These are phyloP conservation scores for Crepidodera aurea DNA, from an alignment of 2,888 invertebrate genomes.

Conservation along the genomic window DNA sequence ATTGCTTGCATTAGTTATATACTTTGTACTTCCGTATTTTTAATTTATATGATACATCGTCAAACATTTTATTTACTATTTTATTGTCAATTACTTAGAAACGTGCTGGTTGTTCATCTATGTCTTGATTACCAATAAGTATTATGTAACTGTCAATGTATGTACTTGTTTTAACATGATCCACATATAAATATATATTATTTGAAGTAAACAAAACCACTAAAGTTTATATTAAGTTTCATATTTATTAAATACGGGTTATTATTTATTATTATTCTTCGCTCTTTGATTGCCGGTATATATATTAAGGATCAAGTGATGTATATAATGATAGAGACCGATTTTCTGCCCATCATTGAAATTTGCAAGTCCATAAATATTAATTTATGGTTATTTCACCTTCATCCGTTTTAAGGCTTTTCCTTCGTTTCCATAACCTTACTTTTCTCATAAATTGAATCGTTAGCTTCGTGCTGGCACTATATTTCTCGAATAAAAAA, in stretches of 20 bases:
- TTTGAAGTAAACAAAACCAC: conserved; percentile 1
- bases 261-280: not conserved
- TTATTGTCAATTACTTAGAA: too few species aligned
- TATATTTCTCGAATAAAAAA: not conserved
- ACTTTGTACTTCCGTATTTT: too few species aligned
- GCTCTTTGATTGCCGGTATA: conserved; percentile 1
- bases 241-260: not conserved
- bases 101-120: too few species aligned
- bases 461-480: not conserved
- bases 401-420: not conserved
- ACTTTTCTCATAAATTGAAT: not conserved
- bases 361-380: conserved; percentile 8
- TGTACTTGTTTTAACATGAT: not conserved
- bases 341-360: conserved; percentile 1
- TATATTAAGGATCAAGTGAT: not conserved
- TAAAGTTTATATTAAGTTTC: not conserved
- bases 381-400: conserved; percentile 11
- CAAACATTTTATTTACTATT: too few species aligned
- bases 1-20: too few species aligned
- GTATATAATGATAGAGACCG: not conserved
- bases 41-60: too few species aligned
- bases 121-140: too few species aligned
- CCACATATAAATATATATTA: not conserved
- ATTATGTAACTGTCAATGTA: too few species aligned
- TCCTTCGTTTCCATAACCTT: not conserved